Evolutionary conservation across 2,888 invertebrate species (phyloP).

Genomic region (Dryomyza anilis): DNA sequence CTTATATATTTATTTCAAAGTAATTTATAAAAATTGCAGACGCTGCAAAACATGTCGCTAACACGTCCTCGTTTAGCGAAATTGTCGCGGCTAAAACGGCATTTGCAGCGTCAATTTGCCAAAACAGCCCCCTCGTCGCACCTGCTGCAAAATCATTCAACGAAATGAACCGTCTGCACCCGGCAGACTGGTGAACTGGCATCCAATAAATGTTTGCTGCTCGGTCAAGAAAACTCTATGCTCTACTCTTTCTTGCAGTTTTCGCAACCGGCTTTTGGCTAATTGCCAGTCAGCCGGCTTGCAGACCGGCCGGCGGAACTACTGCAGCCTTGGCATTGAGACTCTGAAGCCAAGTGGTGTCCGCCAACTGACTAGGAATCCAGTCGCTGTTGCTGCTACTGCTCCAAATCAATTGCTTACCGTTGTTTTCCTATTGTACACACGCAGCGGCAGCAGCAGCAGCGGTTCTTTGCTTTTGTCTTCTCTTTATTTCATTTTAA

Average conservation of each 20-base stretch:
- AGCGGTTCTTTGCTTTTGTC: not conserved
- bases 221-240: too few species aligned
- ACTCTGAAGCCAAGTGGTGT: not conserved
- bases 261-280: conserved; percentile 24
- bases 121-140: too few species aligned
- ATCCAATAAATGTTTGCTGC: not conserved
- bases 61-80: too few species aligned
- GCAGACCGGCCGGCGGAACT: not conserved
- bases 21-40: too few species aligned
- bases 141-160: too few species aligned
- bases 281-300: conserved; percentile 10
- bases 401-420: conserved; percentile 4
- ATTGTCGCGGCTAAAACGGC: not conserved
- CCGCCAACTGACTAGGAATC: conserved; percentile 7
- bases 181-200: not conserved
- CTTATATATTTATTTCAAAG: too few species aligned
- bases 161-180: not conserved
- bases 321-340: conserved; percentile 15
- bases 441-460: not conserved
- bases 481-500: conserved; percentile 2
- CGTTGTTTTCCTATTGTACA: not conserved
- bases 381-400: not conserved
- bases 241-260: too few species aligned
- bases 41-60: too few species aligned
- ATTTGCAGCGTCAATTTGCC: too few species aligned